These are phyloP conservation scores for Pycnonotus jocosus DNA, from an alignment of 2,113 vertebrate species.

Conservation along the genomic window DNA sequence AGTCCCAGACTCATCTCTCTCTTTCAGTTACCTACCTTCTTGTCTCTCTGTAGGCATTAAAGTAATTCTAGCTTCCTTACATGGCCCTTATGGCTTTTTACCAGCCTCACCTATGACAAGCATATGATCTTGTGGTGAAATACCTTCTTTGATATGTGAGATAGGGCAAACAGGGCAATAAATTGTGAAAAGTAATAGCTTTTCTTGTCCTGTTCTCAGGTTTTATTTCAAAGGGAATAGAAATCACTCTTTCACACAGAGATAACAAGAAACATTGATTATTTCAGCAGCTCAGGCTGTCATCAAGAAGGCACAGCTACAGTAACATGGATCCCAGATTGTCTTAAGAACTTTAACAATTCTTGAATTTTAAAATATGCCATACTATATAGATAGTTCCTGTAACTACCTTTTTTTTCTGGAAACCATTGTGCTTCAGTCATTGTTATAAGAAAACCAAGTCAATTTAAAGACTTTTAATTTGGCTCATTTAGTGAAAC, in stretches of 20 bases:
- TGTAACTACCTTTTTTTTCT: not conserved
- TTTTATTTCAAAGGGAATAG: conserved; percentile 34
- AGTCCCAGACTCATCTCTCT: not conserved
- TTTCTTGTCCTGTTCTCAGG: not conserved
- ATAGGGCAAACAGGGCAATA: conserved; percentile 25
- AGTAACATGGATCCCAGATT: not conserved
- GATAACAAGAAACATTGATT: conserved; percentile 29
- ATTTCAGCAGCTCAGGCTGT: not conserved
- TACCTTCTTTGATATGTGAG: conserved; percentile 8
- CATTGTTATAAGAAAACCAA: not conserved
- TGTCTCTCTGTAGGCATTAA: not conserved
- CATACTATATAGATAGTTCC: not conserved
- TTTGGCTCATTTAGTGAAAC: not conserved
- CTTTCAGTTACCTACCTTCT: not conserved
- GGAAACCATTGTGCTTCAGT: not conserved
- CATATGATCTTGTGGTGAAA: not conserved
- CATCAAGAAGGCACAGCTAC: not conserved
- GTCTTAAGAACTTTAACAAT: not conserved
- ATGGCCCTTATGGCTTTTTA: not conserved
- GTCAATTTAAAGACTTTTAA: not conserved
- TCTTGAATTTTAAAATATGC: not conserved
- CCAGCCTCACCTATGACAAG: not conserved
- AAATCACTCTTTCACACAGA: not conserved
- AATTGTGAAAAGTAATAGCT: not conserved
- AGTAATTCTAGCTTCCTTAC: not conserved